Evolutionary conservation across 2,888 invertebrate species (phyloP), one percentile per base, ranked within the genome.

Genomic region (Caenorhabditis auriculariae): DNA sequence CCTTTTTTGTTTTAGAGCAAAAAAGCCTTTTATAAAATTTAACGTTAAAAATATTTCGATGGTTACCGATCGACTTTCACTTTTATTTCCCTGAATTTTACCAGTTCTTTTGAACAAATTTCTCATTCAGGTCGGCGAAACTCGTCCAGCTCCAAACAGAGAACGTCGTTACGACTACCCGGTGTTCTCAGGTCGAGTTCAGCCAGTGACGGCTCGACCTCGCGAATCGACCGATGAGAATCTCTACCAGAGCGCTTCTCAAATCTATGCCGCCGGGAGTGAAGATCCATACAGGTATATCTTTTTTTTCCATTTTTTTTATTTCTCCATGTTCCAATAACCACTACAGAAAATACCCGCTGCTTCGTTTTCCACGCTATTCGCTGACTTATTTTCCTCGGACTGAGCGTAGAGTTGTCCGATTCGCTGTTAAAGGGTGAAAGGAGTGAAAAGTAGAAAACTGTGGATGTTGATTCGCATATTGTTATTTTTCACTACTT

Each of bases 221-320:
- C 49, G 41, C 9, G 51, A 48, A 9, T 44, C 46, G 4, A 39
- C 46, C 3, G 67, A 69, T 43, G 68, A 63, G 1, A 54, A 68
- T 2, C 51, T 78, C 5, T 77, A 77, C 53, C 69, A 75, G 42
- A 75, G 74, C 41, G 77, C 77, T n/a, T 77, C 76, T 2, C 77
- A 77, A 45, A 73, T 75, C 23, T 77, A 78, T 58, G 75, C 70
- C 5, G 68, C 64, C 15, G 66, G 61, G 2, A 71, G 72, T 47
- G 77, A 77, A 48, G 77, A 77, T 60, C 77, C 77, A 7, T 77
- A 77, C 54, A 74, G 73, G 74, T 72, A 38, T 4, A 42, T 43
- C 19, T 3, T 6, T 2, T 35, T 24, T 12, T 0, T 35, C 21
- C 0, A 38, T 12, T 15, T 27, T 17, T 42, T 2, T 41, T 50